phyloP scores from a whole-genome alignment of 1,140 invertebrate species.

The Megathymus violae region DNA sequence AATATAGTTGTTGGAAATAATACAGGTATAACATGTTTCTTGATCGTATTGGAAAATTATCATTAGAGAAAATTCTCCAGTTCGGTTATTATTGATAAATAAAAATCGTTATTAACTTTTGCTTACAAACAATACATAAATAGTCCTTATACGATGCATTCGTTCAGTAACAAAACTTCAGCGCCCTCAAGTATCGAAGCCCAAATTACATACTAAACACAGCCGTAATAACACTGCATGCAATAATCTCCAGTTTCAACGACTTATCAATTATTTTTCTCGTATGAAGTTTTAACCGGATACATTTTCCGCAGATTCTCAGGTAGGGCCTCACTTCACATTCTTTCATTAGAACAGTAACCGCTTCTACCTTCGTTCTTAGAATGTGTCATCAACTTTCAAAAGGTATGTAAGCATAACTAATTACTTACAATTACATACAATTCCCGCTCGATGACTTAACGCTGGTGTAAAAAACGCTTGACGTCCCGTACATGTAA shows the following conservation, averaged over 20 bases:
- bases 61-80: too few species aligned
- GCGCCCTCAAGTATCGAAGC: neutral
- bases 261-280: slow-evolving; percentile 28
- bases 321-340: slow-evolving; percentile 31
- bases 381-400: slow-evolving; percentile 60
- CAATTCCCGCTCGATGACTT: slow-evolving; percentile 53
- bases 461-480: slow-evolving; percentile 55
- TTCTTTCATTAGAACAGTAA: slow-evolving; percentile 51
- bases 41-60: too few species aligned
- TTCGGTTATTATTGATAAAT: too few species aligned
- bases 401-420: slow-evolving; percentile 55
- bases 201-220: slow-evolving; percentile 5
- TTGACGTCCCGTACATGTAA: slow-evolving; percentile 58
- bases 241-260: slow-evolving; percentile 11
- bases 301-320: slow-evolving; percentile 19
- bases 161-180: neutral
- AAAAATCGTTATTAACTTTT: too few species aligned
- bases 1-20: too few species aligned
- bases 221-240: slow-evolving; percentile 1
- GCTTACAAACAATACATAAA: too few species aligned
- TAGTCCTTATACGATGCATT: too few species aligned
- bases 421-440: slow-evolving; percentile 55
- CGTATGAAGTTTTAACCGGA: slow-evolving; percentile 10
- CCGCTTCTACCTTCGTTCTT: slow-evolving; percentile 40
- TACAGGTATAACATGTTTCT: too few species aligned